A percentile compares a stretch with the other conserved stretches of the same genome.
Conservation (phyloP, 2,113 vertebrate genomes). For the Passer montanus region DNA sequence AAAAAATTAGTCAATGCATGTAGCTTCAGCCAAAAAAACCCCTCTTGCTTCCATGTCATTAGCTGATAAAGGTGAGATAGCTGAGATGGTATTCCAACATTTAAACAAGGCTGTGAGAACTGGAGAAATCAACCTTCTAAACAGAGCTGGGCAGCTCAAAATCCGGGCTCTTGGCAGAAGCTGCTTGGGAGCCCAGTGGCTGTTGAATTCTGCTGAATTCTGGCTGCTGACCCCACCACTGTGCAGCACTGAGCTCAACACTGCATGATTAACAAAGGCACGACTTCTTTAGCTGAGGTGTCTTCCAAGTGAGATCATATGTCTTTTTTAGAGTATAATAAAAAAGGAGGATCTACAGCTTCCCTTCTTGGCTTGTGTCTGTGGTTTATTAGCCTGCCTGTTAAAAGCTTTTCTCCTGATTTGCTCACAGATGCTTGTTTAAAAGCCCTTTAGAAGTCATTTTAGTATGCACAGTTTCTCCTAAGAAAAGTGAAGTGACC, state of each 20-base stretch:
- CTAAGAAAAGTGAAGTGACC: neutral
- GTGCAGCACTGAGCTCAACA: neutral
- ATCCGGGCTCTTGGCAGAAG: neutral
- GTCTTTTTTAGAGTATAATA: neutral
- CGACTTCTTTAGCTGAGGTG: neutral
- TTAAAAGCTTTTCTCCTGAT: conserved; percentile 17
- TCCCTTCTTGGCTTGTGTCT: neutral
- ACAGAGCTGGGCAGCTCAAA: neutral
- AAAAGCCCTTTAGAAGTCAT: neutral
- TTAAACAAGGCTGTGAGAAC: neutral
- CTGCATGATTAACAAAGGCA: neutral
- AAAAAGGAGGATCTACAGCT: neutral
- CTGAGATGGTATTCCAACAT: neutral
- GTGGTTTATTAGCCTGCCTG: neutral
- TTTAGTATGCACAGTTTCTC: neutral
- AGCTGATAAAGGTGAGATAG: neutral
- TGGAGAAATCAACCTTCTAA: neutral
- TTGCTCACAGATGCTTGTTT: neutral
- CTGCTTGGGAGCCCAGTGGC: fast-evolving
- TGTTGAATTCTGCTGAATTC: neutral
- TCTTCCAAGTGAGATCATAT: neutral
- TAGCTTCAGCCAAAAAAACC: neutral
- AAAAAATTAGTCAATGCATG: neutral
- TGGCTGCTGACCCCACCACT: neutral
- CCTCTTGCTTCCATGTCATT: neutral